phyloP scores from a whole-genome alignment of 2,113 vertebrate genomes.

The Grallaria varia region DNA sequence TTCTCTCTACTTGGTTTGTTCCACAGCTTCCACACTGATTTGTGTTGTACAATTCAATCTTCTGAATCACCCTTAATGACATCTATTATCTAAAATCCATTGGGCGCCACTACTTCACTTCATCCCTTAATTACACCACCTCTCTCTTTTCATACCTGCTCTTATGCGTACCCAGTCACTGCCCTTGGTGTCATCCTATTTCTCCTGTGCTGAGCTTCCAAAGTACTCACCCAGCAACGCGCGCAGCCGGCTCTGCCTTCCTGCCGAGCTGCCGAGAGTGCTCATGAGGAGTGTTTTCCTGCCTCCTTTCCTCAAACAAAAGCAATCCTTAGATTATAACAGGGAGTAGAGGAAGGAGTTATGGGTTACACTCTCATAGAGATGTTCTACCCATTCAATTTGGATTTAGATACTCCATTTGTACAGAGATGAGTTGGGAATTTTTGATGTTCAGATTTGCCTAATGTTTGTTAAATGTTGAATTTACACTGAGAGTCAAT shows the following conservation, averaged over 20 bases:
- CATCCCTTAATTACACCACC: slow-evolving; percentile 62
- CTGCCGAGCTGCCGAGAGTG: not conserved
- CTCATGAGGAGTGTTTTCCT: slow-evolving; percentile 51
- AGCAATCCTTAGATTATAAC: slow-evolving; percentile 37
- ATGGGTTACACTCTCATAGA: not conserved
- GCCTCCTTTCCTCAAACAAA: slow-evolving; percentile 61
- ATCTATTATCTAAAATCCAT: slow-evolving; percentile 70
- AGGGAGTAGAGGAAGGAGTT: not conserved
- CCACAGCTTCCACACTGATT: slow-evolving; percentile 61
- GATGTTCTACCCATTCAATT: slow-evolving; percentile 20
- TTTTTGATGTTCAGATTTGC: not conserved
- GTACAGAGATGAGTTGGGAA: slow-evolving; percentile 15
- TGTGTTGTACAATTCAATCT: slow-evolving; percentile 68
- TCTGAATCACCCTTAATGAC: slow-evolving; percentile 69
- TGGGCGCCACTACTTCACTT: slow-evolving; percentile 63
- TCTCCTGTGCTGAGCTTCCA: slow-evolving; percentile 59
- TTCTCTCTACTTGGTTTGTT: slow-evolving; percentile 61
- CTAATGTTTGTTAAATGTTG: not conserved
- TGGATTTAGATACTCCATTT: slow-evolving; percentile 30
- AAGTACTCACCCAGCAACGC: slow-evolving; percentile 33
- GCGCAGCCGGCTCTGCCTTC: slow-evolving; percentile 28
- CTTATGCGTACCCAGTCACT: slow-evolving; percentile 54
- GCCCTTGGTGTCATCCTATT: slow-evolving; percentile 67
- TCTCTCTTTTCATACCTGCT: slow-evolving; percentile 64
- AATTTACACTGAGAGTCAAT: not conserved